These are phyloP conservation scores for Megaptera novaeangliae DNA, from an alignment of 2,113 vertebrate species.

Conservation along the genomic window DNA sequence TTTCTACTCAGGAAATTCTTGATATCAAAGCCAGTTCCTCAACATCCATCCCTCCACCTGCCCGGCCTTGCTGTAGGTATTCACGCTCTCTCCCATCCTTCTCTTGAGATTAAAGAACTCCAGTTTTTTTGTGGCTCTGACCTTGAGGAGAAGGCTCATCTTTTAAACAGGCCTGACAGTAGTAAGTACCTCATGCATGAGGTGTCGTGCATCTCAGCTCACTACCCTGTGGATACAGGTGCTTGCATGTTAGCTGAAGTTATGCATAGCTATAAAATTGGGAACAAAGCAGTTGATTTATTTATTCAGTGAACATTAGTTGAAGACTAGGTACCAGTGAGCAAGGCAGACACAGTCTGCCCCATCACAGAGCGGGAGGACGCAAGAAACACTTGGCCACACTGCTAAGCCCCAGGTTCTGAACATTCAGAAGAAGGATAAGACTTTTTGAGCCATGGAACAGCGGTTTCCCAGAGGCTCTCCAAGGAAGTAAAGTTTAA, in stretches of 20 bases:
- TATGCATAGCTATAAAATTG: background rate
- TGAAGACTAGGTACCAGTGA: background rate
- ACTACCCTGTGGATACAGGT: background rate
- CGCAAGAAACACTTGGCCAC: background rate
- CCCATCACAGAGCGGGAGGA: background rate
- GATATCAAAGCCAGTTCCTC: background rate
- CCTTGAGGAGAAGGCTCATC: background rate
- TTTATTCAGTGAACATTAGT: background rate
- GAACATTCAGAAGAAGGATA: background rate
- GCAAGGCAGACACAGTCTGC: background rate
- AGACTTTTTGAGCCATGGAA: background rate
- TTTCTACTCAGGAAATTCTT: background rate
- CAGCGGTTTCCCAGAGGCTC: background rate
- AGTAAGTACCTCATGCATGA: background rate
- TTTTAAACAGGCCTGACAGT: background rate
- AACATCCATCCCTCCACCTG: background rate
- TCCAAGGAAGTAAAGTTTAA: conserved; percentile 8
- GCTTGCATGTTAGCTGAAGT: background rate
- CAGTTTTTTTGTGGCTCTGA: background rate
- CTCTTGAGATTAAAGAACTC: background rate
- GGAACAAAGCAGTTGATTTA: background rate
- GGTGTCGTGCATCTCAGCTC: background rate
- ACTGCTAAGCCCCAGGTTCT: background rate
- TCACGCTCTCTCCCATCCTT: background rate
- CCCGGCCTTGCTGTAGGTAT: background rate